Evolutionary conservation across 2,888 invertebrate species (phyloP), one percentile per base, ranked within the genome.

Genomic region (Galeopsomyia nigrocyanea): DNA sequence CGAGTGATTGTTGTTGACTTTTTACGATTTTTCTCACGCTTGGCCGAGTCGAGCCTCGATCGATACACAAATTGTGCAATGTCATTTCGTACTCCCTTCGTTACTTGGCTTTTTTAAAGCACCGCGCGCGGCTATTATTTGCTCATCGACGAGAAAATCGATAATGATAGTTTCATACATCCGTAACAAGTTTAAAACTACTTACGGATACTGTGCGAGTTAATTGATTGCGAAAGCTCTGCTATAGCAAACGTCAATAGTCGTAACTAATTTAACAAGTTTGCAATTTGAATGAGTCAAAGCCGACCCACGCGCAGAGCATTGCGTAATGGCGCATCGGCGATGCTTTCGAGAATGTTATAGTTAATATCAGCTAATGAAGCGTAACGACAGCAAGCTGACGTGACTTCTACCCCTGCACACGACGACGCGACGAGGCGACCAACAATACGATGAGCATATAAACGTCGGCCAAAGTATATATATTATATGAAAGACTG

Each of bases 371-470:
- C 53, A 14, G 47, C 49, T 71, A 68, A 75, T 72, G 68, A 71
- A 63, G 55, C 69, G 49, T 51, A 69, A 68, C 75, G 55, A 66
- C n/a, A 39, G 51, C 68, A 68, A 55, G 74, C 68, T 74, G 74
- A 64, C 74, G 74, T 64, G 68, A 70, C 64, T 22, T 47, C 58
- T 64, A 51, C 16, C 26, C 26, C 5, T 16, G 16, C 57, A 49
- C 31, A 26, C 21, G 64, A 63, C 51, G 65, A 56, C 50, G 22
- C 14, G 56, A n/a, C 61, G 50, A 63, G 53, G 31, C 17, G 51
- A 67, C n/a, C 53, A 64, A 66, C 53, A 19, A 14, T 39, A 6
- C 57, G 65, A 68, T 68, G 68, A 73, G 68, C 64, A 22, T 0
- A 17, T 56, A 16, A 60, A 55, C 26, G 53, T 14, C n/a, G 47